Conservation (phyloP, 1,140 invertebrate genomes). For the Neodiprion virginianus region DNA sequence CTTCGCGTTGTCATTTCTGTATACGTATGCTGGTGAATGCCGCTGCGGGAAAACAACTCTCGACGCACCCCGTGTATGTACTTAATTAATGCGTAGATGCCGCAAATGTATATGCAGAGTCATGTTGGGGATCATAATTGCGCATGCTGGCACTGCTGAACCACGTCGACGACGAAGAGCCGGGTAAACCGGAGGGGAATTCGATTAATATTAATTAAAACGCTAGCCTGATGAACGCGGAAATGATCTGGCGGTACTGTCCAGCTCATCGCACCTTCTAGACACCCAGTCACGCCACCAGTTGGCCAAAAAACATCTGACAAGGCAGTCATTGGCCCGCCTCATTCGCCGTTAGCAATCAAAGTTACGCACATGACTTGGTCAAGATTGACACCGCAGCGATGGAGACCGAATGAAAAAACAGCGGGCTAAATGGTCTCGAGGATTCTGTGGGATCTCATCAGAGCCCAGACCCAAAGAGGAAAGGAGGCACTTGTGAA, state of each 20-base stretch:
- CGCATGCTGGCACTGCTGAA: conserved; percentile 34
- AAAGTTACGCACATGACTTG: no score
- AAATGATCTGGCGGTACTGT: background rate
- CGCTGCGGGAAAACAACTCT: no score
- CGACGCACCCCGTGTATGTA: no score
- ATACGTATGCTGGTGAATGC: no score
- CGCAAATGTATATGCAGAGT: no score
- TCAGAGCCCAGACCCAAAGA: background rate
- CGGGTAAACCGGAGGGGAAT: conserved; percentile 26
- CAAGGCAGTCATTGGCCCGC: no score
- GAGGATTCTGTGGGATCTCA: no score
- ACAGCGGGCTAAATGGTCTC: no score
- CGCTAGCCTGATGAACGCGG: conserved; percentile 15
- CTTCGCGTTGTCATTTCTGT: background rate
- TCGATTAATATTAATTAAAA: conserved; percentile 56
- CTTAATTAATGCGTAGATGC: conserved; percentile 1
- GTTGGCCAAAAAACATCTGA: background rate
- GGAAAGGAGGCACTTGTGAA: conserved; percentile 34
- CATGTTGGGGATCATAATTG: conserved; percentile 35
- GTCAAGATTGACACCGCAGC: no score
- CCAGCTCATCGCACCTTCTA: conserved; percentile 9
- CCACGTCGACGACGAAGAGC: conserved; percentile 33
- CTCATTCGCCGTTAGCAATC: no score
- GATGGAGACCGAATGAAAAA: no score
- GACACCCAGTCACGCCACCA: conserved; percentile 10